Evolutionary conservation across 2,888 invertebrate genomes (phyloP), one percentile per base, ranked within the genome.

Genomic region (Cybosia mesomella): DNA sequence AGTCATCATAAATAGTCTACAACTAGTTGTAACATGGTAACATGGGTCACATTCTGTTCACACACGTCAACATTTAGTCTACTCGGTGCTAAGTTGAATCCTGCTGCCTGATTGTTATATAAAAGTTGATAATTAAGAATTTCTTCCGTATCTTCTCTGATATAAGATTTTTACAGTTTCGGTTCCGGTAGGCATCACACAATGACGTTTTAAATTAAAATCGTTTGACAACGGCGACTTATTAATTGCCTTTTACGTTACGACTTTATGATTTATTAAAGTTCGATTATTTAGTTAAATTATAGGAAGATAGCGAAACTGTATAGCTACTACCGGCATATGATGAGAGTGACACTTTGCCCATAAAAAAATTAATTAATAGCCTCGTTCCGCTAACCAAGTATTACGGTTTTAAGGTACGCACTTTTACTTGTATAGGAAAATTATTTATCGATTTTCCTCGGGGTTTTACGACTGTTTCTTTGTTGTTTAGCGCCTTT

Each of bases 361-460:
- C 68, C 71, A 66, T 70, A 67, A 79, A 76, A 80, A 85, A 85
- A 79, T 80, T 82, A 49, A 86, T 84, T 84, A 78, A 85, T 85
- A 73, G 74, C 70, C 67, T 57, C 77, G 84, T 84, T 80, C 83
- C 87, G 87, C 83, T 85, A 71, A 71, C 78, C 81, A 79, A 81
- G 72, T 69, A 74, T 79, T 73, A 82, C 83, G 79, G 74, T 70
- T 73, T 77, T 80, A 71, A 61, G 70, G 79, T 71, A 77, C 68
- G 75, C 83, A 85, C 79, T 85, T 86, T 79, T 80, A 76, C 76
- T 71, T 61, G 69, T 73, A 80, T 82, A 69, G 76, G 76, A 75
- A 81, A 82, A 81, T 76, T 71, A 68, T 72, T 77, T 75, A 75
- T 55, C 68, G 64, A 66, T 43, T 21, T 24, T 36, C 55, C n/a